Percentiles rank a stretch among this genome's conserved stretches.
These are phyloP conservation scores for Anastrepha obliqua DNA, from an alignment of 1,140 invertebrate species.

Conservation along the genomic window DNA sequence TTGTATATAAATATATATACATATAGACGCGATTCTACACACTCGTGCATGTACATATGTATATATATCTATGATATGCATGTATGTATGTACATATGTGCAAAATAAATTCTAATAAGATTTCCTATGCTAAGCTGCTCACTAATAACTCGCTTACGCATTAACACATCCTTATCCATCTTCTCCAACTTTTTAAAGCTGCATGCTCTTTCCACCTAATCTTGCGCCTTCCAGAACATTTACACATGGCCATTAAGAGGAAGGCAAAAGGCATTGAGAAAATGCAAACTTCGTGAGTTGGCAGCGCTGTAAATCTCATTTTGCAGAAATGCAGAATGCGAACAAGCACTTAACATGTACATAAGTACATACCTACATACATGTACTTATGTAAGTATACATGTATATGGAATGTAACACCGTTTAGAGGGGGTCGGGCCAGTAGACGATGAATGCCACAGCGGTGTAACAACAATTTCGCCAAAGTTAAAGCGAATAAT, in stretches of 20 bases:
- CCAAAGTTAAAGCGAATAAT: constrained; percentile 30
- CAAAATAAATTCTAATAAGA: background rate
- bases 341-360: background rate
- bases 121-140: background rate
- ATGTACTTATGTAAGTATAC: no score
- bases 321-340: constrained; percentile 31
- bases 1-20: background rate
- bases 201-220: background rate
- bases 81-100: background rate
- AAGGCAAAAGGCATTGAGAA: background rate
- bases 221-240: background rate
- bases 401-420: background rate
- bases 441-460: background rate
- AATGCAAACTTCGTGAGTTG: background rate
- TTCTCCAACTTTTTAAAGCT: background rate
- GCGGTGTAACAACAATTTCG: constrained; percentile 10
- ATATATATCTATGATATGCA: no score
- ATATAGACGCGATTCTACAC: background rate
- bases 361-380: no score
- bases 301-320: background rate
- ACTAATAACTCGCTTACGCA: constrained; percentile 36
- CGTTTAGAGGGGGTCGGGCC: no score
- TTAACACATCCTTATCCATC: constrained; percentile 32
- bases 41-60: background rate
- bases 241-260: background rate